Percentiles rank a stretch among this genome's conserved stretches.
phyloP scores from a whole-genome alignment of 1,140 invertebrate genomes.

The Drosophila punjabiensis region DNA sequence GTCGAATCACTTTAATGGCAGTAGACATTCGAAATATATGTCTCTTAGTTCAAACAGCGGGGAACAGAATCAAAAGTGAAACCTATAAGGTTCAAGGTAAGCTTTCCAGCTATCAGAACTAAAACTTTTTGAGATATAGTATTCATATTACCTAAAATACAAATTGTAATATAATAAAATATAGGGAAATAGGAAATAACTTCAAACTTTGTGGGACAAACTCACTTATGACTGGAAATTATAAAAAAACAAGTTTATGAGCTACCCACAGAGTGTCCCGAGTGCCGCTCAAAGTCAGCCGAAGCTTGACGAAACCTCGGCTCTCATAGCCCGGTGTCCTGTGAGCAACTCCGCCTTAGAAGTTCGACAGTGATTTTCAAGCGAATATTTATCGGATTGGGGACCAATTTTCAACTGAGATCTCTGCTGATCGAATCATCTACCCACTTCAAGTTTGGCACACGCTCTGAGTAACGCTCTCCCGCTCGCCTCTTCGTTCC shows the following conservation, averaged over 20 bases:
- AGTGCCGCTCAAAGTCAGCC: too few species aligned
- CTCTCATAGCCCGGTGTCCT: too few species aligned
- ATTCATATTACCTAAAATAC: neutral
- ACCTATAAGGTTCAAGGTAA: slow-evolving; percentile 10
- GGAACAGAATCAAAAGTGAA: neutral
- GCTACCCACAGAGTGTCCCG: neutral
- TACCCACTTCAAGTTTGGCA: slow-evolving; percentile 57
- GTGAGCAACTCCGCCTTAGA: neutral
- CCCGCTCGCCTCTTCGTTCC: slow-evolving; percentile 8
- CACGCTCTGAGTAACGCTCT: slow-evolving; percentile 65
- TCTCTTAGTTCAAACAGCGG: neutral
- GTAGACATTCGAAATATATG: neutral
- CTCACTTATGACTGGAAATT: neutral
- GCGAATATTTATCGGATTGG: neutral
- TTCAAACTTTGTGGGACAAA: neutral
- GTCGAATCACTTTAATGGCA: slow-evolving; percentile 9
- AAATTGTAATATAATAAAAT: neutral
- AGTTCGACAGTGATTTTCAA: slow-evolving; percentile 10
- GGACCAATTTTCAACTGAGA: slow-evolving; percentile 17
- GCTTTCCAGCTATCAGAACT: neutral
- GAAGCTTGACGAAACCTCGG: too few species aligned
- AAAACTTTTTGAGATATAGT: neutral
- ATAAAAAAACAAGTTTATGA: neutral
- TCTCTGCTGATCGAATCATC: slow-evolving; percentile 14
- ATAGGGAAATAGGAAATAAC: neutral